phyloP scores from a whole-genome alignment of 1,140 invertebrate genomes.

The Drosophila littoralis region DNA sequence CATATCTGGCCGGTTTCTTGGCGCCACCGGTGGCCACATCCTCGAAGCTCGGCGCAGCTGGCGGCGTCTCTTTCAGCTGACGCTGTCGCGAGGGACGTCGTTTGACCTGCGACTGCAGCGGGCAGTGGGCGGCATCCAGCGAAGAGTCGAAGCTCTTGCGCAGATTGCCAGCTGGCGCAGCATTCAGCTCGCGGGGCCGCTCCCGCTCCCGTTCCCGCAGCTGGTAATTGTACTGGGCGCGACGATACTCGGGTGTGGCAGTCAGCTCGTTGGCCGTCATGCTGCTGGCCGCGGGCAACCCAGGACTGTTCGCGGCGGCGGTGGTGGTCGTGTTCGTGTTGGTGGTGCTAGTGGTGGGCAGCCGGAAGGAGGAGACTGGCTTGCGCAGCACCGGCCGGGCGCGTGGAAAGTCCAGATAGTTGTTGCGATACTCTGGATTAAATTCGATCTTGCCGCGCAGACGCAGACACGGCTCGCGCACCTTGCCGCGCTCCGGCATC shows the following conservation, averaged over 20 bases:
- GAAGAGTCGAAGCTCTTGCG: constrained; percentile 71
- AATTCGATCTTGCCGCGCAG: constrained; percentile 83
- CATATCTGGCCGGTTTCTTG: constrained; percentile 71
- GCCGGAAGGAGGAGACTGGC: constrained; percentile 75
- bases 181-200: constrained; percentile 22
- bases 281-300: constrained; percentile 13
- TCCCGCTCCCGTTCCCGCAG: constrained; percentile 68
- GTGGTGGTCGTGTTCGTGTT: constrained; percentile 19
- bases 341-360: constrained; percentile 53
- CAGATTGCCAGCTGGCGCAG: constrained; percentile 22
- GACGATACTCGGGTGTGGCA: constrained; percentile 75
- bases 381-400: constrained; percentile 76
- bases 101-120: constrained; percentile 44
- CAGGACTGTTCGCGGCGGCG: constrained; percentile 17
- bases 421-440: constrained; percentile 82
- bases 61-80: constrained; percentile 38
- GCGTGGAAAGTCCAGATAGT: constrained; percentile 78
- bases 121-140: constrained; percentile 24
- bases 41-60: constrained; percentile 46
- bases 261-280: constrained; percentile 61
- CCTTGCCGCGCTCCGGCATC: constrained; percentile 80
- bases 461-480: constrained; percentile 72
- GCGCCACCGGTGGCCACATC: constrained; percentile 47
- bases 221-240: constrained; percentile 77
- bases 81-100: constrained; percentile 59